Conservation (phyloP, 2,797 vertebrate genomes). For the Spinus pinus region DNA sequence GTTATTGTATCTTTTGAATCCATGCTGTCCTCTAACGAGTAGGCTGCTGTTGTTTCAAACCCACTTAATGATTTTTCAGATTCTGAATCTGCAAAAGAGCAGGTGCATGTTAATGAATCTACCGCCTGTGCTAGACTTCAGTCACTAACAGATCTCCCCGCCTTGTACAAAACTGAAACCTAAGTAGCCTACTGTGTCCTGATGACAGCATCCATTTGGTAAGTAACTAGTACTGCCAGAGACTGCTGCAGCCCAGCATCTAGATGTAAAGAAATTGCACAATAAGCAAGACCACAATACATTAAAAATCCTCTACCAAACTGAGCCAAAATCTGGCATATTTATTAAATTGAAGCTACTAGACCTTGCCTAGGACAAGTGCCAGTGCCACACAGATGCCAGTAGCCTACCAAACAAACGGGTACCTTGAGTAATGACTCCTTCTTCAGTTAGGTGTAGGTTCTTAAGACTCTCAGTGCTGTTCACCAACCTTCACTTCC, state of each 20-base stretch:
- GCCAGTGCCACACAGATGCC: not conserved
- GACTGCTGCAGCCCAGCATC: not conserved
- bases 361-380: not conserved
- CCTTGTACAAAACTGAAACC: constrained; percentile 75
- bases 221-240: constrained; percentile 47
- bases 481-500: not conserved
- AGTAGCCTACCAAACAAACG: not conserved
- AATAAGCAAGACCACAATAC: not conserved
- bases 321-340: not conserved
- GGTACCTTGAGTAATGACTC: not conserved
- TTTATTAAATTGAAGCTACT: not conserved
- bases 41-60: constrained; percentile 85
- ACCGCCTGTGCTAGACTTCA: not conserved
- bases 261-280: not conserved
- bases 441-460: not conserved
- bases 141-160: constrained; percentile 55
- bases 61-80: constrained; percentile 88
- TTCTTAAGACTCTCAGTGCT: not conserved
- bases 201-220: constrained; percentile 67
- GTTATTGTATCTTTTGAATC: constrained; percentile 75
- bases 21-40: constrained; percentile 80
- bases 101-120: constrained; percentile 63
- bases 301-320: not conserved
- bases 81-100: constrained; percentile 85
- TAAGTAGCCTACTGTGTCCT: constrained; percentile 77